Percentiles rank a stretch among this genome's conserved stretches.
phyloP scores from a whole-genome alignment of 2,888 invertebrate genomes.

The Sarcophaga variegata region DNA sequence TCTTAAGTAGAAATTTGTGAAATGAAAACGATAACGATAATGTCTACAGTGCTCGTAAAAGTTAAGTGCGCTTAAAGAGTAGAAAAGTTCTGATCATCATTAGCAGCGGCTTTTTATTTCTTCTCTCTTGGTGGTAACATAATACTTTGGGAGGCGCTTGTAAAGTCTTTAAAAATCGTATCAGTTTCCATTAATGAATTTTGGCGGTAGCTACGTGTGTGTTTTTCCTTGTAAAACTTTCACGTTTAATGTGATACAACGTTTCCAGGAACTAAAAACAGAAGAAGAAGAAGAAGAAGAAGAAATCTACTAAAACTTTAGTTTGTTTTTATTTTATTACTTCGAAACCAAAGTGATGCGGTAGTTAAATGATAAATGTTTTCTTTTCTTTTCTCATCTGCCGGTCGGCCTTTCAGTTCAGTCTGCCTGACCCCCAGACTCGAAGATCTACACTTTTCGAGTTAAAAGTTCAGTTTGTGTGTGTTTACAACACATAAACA shows the following conservation, averaged over 20 bases:
- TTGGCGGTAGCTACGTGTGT: not conserved
- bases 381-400: not conserved
- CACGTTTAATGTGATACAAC: not conserved
- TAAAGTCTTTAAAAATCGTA: not conserved
- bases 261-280: not conserved
- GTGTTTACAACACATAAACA: constrained; percentile 10
- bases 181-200: not conserved
- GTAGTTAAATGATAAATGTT: not conserved
- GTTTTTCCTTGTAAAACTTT: not conserved
- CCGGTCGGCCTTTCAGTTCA: not conserved
- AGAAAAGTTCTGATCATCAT: no score
- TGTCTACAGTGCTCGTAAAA: no score
- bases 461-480: constrained; percentile 53
- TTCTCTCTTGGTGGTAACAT: not conserved
- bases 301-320: not conserved
- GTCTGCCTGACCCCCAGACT: no score
- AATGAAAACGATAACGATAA: no score
- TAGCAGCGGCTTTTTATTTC: not conserved
- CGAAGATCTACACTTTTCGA: not conserved
- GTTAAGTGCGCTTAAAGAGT: no score
- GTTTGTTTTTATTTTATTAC: constrained; percentile 12
- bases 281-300: not conserved
- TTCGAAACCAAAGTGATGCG: not conserved
- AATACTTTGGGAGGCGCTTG: not conserved
- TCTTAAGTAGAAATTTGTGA: no score